Evolutionary conservation across 1,140 invertebrate genomes (phyloP).

Genomic region (Thaumetopoea pityocampa): DNA sequence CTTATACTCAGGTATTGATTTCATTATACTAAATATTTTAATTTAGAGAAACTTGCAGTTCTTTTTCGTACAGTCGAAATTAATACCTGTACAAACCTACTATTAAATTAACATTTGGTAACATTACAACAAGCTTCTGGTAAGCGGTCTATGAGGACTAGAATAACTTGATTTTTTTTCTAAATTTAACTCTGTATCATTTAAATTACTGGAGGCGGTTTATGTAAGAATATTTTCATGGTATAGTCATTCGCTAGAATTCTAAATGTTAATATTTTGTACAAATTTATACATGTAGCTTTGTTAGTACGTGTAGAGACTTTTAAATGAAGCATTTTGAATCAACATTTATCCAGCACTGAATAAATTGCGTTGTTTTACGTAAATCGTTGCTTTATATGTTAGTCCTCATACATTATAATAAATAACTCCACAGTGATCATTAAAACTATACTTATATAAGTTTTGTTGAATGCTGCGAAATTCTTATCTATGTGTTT

Average conservation of each 20-base stretch:
- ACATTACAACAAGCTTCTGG: too few relatives aligned
- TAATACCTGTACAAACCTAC: too few relatives aligned
- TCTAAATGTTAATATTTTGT: slow-evolving; percentile 8
- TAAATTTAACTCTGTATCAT: too few relatives aligned
- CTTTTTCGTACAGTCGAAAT: too few relatives aligned
- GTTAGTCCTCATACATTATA: too few relatives aligned
- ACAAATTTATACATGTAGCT: slow-evolving; percentile 7
- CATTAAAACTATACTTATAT: background rate
- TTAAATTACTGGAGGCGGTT: slow-evolving; percentile 7
- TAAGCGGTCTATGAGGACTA: too few relatives aligned
- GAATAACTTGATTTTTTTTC: too few relatives aligned
- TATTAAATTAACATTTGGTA: too few relatives aligned
- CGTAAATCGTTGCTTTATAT: slow-evolving; percentile 1
- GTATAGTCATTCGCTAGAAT: slow-evolving; percentile 5
- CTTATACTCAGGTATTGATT: too few relatives aligned
- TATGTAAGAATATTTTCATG: slow-evolving; percentile 5
- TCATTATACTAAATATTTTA: too few relatives aligned
- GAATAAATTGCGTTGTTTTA: slow-evolving; percentile 12
- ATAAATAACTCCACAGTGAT: background rate
- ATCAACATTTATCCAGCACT: background rate
- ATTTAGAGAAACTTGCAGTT: too few relatives aligned
- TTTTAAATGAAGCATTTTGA: slow-evolving; percentile 1
- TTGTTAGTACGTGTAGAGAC: slow-evolving; percentile 3
- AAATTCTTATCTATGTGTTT: too few relatives aligned
- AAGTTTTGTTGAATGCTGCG: slow-evolving; percentile 1